Evolutionary conservation across 2,888 invertebrate species (phyloP).

Genomic region (Meganola albula): DNA sequence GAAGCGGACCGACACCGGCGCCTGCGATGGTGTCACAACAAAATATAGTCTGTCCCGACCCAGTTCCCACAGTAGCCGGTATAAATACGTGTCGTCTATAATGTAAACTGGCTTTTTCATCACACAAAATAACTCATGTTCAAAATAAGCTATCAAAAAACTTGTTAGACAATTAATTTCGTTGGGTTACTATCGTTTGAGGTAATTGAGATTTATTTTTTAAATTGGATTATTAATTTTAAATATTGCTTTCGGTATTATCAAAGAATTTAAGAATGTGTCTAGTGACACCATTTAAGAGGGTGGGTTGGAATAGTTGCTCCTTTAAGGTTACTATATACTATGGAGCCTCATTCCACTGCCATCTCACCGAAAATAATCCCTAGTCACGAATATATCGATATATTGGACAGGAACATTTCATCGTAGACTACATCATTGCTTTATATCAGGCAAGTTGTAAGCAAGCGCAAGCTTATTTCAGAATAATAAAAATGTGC

Average conservation of each 20-base stretch:
- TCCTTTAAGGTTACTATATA: no score
- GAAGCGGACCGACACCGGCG: slow-evolving; percentile 59
- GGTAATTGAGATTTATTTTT: slow-evolving; percentile 26
- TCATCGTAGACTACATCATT: no score
- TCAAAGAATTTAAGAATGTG: no score
- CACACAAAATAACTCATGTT: slow-evolving; percentile 31
- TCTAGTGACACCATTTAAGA: slow-evolving; percentile 1
- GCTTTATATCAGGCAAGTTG: no score
- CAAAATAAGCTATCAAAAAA: slow-evolving; percentile 29
- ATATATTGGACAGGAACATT: no score
- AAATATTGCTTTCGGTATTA: no score
- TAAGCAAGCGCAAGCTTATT: no score
- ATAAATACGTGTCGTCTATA: slow-evolving; percentile 33
- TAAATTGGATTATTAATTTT: not conserved
- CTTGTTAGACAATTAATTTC: slow-evolving; percentile 24
- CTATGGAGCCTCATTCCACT: no score
- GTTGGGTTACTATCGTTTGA: slow-evolving; percentile 17
- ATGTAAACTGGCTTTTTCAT: slow-evolving; percentile 35
- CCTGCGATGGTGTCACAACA: slow-evolving; percentile 59
- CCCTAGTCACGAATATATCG: no score
- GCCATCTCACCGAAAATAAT: no score
- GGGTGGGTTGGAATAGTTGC: no score
- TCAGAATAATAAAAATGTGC: no score
- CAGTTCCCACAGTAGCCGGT: slow-evolving; percentile 66
- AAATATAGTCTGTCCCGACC: slow-evolving; percentile 51